These are phyloP conservation scores for Heliconius ethilla DNA, from an alignment of 2,888 invertebrate genomes.

Conservation along the genomic window DNA sequence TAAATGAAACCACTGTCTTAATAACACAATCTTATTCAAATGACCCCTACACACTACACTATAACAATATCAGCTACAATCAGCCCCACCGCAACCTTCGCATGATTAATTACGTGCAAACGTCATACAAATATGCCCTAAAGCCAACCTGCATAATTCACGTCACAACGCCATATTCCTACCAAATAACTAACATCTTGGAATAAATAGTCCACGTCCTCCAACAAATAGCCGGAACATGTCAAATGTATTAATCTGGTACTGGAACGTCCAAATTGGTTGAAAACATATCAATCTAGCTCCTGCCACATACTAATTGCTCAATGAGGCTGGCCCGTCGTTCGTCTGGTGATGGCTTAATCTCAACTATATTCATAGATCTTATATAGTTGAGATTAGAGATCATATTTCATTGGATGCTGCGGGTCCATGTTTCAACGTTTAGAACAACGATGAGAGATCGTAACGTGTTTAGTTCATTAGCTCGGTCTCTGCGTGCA, in stretches of 20 bases:
- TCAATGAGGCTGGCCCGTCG: conserved; percentile 35
- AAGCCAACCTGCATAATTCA: conserved; percentile 27
- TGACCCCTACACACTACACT: not conserved
- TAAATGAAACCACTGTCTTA: not conserved
- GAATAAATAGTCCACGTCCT: conserved; percentile 32
- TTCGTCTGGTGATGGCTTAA: conserved; percentile 34
- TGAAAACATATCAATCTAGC: conserved; percentile 42
- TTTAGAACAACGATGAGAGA: conserved; percentile 31
- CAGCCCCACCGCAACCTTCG: conserved; percentile 22
- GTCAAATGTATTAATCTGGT: conserved; percentile 36
- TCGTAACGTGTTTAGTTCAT: conserved; percentile 32
- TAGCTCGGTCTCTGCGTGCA: conserved; percentile 31
- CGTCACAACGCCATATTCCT: conserved; percentile 18
- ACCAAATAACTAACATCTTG: conserved; percentile 29
- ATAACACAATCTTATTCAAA: conserved; percentile 10
- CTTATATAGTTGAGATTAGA: conserved; percentile 18
- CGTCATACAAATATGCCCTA: conserved; percentile 28
- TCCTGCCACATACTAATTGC: conserved; percentile 42
- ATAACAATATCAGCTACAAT: conserved; percentile 18
- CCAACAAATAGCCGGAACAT: conserved; percentile 31
- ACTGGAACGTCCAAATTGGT: conserved; percentile 36
- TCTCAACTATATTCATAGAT: conserved; percentile 30
- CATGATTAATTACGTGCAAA: conserved; percentile 33
- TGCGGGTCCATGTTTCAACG: conserved; percentile 35
- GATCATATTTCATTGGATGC: conserved; percentile 33